These are phyloP conservation scores for Riparia riparia DNA, from an alignment of 2,113 vertebrate genomes.

Conservation along the genomic window DNA sequence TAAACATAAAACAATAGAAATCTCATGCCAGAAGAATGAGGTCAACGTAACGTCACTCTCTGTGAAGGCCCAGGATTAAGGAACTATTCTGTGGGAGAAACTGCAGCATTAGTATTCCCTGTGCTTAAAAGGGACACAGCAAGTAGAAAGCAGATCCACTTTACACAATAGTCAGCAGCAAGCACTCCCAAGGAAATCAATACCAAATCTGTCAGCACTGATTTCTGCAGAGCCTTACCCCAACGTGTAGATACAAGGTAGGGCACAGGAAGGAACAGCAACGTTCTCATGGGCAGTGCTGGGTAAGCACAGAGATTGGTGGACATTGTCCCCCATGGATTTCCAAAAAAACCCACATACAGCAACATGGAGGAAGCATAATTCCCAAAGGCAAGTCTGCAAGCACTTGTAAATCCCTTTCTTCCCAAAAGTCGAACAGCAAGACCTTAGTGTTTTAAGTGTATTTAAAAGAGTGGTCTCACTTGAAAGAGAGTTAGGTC, in stretches of 20 bases:
- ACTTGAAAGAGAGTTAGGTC: not conserved
- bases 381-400: not conserved
- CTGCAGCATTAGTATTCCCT: not conserved
- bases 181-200: constrained; percentile 34
- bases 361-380: not conserved
- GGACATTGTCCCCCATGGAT: not conserved
- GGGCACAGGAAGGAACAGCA: not conserved
- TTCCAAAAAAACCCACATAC: not conserved
- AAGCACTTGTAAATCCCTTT: not conserved
- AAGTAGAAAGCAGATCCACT: constrained; percentile 7
- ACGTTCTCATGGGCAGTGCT: not conserved
- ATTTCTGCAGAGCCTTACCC: constrained; percentile 32
- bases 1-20: not conserved
- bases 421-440: not conserved
- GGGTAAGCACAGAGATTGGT: not conserved
- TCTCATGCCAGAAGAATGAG: not conserved
- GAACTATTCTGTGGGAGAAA: not conserved
- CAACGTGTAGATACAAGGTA: not conserved
- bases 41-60: not conserved
- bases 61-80: not conserved
- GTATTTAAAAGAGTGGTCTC: not conserved
- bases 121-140: not conserved
- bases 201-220: constrained; percentile 19
- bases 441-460: not conserved
- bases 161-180: constrained; percentile 26